Percentiles rank a stretch among this genome's conserved stretches.
These are phyloP conservation scores for Lasiurus cinereus DNA, from an alignment of 2,113 vertebrate species.

Conservation along the genomic window DNA sequence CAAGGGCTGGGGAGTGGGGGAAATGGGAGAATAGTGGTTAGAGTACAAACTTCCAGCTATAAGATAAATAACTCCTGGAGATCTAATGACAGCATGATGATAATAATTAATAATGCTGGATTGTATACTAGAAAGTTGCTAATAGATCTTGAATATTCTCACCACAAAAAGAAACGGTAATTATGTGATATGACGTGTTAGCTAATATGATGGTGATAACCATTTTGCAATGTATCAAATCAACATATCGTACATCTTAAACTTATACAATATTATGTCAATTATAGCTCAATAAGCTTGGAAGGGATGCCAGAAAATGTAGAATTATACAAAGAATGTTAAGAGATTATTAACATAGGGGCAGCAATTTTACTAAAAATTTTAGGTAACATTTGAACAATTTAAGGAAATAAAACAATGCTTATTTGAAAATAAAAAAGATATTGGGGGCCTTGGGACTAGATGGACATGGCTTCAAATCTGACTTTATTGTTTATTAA, in stretches of 20 bases:
- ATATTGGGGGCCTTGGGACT: background rate
- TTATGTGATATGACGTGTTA: background rate
- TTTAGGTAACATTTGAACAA: constrained; percentile 19
- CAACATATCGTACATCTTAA: background rate
- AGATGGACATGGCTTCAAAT: background rate
- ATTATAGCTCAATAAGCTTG: background rate
- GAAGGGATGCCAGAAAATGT: background rate
- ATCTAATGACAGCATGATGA: background rate
- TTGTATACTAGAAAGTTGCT: background rate
- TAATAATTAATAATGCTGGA: background rate
- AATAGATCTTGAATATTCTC: background rate
- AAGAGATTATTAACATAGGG: constrained; percentile 6
- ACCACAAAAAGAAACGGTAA: background rate
- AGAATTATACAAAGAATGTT: background rate
- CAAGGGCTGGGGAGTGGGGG: no score
- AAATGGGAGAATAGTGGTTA: background rate
- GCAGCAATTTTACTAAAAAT: background rate
- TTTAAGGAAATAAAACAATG: constrained; percentile 23
- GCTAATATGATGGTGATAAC: background rate
- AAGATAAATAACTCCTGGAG: background rate
- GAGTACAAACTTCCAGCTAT: background rate
- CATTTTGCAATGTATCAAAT: background rate
- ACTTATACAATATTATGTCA: background rate
- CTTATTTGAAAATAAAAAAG: background rate
- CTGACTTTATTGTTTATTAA: background rate